A percentile compares a stretch with the other conserved stretches of the same genome.
phyloP scores from a whole-genome alignment of 2,888 invertebrate species.

The Microdon myrmicae region DNA sequence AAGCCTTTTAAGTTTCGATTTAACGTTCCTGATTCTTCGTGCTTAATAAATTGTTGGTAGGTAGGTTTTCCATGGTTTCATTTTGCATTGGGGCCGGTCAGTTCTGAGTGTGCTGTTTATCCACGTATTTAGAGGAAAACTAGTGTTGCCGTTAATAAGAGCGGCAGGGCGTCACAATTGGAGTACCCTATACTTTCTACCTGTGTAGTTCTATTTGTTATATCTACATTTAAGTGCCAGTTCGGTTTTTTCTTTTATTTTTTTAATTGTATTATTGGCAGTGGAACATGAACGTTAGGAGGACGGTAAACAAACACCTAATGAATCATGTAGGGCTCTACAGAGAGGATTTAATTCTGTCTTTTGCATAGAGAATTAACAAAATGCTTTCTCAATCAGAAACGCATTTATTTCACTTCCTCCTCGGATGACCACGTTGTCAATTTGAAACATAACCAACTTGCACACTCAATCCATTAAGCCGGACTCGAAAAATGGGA shows the following conservation, averaged over 20 bases:
- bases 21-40: constrained; percentile 27
- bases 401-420: too few relatives aligned
- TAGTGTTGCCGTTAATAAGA: constrained; percentile 4
- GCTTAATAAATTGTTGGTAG: constrained; percentile 17
- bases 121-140: constrained; percentile 2
- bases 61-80: constrained; percentile 34
- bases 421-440: too few relatives aligned
- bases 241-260: constrained; percentile 11
- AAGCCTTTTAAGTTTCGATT: constrained; percentile 40
- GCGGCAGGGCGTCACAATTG: constrained; percentile 13
- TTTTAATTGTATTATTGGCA: constrained; percentile 14
- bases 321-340: too few relatives aligned
- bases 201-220: constrained; percentile 3
- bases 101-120: constrained; percentile 30
- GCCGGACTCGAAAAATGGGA: too few relatives aligned
- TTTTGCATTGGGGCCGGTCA: constrained; percentile 43
- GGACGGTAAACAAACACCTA: too few relatives aligned
- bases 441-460: too few relatives aligned
- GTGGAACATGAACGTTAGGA: constrained; percentile 22
- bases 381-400: too few relatives aligned
- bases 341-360: too few relatives aligned
- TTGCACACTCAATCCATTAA: too few relatives aligned
- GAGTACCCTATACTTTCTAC: constrained; percentile 26
- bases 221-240: neutral
- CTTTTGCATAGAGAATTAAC: too few relatives aligned